Percentiles rank a stretch among this genome's conserved stretches.
These are phyloP conservation scores for Erythrocebus patas DNA, from an alignment of 2,113 vertebrate species.

Conservation along the genomic window DNA sequence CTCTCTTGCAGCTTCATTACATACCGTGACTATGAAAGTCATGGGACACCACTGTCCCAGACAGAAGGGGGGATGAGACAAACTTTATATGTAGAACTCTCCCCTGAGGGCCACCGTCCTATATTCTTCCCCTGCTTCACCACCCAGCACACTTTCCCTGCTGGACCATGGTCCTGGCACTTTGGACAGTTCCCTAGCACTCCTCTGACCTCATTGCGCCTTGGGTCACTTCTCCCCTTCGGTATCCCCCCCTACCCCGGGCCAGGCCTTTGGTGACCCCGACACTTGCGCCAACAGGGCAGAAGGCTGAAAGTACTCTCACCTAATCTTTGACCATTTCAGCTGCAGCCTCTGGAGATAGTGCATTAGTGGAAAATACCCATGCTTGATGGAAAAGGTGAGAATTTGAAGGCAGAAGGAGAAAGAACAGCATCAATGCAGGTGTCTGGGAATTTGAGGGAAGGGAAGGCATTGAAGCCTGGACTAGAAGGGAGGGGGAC, in stretches of 20 bases:
- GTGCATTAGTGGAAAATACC: neutral
- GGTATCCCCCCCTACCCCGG: neutral
- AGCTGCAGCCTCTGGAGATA: neutral
- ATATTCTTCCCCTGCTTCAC: neutral
- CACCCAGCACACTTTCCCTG: too few relatives aligned
- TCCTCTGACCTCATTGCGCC: rapidly evolving
- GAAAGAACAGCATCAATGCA: neutral
- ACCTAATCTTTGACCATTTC: neutral
- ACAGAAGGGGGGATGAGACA: neutral
- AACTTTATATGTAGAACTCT: neutral
- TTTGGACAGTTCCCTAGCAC: neutral
- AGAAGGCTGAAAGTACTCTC: neutral
- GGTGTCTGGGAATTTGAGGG: neutral
- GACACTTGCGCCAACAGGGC: neutral
- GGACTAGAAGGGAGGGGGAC: neutral
- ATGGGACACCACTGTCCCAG: neutral
- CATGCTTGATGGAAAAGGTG: neutral
- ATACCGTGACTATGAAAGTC: neutral
- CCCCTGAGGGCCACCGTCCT: neutral
- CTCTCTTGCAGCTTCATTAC: neutral
- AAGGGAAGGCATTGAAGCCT: neutral
- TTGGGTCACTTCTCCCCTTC: neutral
- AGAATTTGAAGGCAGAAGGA: neutral
- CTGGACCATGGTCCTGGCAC: neutral
- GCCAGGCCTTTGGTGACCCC: neutral